Evolutionary conservation across 2,888 invertebrate genomes (phyloP).

Genomic region (Rhingia rostrata): DNA sequence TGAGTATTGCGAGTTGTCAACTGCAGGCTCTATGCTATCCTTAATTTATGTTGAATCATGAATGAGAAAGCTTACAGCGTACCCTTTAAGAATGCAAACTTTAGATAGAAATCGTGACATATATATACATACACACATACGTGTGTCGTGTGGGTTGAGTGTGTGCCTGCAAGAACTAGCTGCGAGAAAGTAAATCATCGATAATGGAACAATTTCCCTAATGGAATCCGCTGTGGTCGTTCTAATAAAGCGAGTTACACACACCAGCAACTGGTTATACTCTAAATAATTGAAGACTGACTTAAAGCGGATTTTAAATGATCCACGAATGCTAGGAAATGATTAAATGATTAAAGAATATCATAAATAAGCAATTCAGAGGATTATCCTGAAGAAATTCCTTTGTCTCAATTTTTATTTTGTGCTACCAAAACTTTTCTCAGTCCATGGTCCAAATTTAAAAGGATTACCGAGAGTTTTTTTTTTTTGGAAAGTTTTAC

Average conservation of each 20-base stretch:
- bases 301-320: not conserved
- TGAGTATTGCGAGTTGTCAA: not conserved
- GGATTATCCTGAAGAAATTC: no score
- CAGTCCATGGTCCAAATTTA: no score
- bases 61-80: constrained; percentile 26
- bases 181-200: not conserved
- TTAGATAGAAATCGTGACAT: not conserved
- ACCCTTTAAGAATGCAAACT: constrained; percentile 12
- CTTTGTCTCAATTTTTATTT: no score
- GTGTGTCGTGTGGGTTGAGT: not conserved
- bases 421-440: no score
- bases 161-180: not conserved
- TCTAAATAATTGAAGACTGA: constrained; percentile 54
- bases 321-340: not conserved
- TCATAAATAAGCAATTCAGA: not conserved
- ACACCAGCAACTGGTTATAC: constrained; percentile 4
- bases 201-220: constrained; percentile 38
- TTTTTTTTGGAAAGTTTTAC: no score
- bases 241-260: not conserved
- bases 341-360: not conserved
- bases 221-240: constrained; percentile 15
- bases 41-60: constrained; percentile 42
- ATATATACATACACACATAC: not conserved
- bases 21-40: constrained; percentile 15
- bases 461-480: not conserved